phyloP scores from a whole-genome alignment of 92 coral and sea anemone species.

The Blastomussa wellsi region DNA sequence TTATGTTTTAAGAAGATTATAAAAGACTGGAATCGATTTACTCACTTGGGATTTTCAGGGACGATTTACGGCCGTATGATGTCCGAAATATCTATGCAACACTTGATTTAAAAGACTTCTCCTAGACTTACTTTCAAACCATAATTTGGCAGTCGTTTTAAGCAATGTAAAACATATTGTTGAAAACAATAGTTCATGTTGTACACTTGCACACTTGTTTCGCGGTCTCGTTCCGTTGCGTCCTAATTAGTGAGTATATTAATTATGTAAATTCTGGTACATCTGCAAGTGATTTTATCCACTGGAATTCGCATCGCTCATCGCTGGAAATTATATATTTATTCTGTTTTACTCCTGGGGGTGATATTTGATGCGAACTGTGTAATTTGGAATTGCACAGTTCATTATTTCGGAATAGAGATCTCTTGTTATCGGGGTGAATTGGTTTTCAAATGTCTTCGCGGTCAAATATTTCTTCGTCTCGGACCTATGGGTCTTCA shows the following conservation, averaged over 20 bases:
- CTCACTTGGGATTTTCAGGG: background rate
- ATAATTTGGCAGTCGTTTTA: background rate
- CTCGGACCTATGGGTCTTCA: slow-evolving; percentile 24
- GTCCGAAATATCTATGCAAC: background rate
- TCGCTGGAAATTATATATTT: slow-evolving; percentile 7
- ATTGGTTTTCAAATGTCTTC: slow-evolving; percentile 29
- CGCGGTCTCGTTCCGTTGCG: slow-evolving; percentile 15
- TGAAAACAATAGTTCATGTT: slow-evolving; percentile 5
- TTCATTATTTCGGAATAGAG: background rate
- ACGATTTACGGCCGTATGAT: background rate
- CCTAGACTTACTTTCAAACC: background rate
- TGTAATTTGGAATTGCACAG: slow-evolving; percentile 10
- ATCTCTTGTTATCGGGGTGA: background rate
- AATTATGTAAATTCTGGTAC: slow-evolving; percentile 25
- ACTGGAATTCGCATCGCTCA: slow-evolving; percentile 25
- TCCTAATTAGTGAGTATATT: slow-evolving; percentile 30
- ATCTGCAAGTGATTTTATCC: slow-evolving; percentile 20
- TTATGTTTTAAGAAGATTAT: background rate
- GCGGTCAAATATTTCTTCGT: slow-evolving; percentile 29
- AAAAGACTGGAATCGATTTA: background rate
- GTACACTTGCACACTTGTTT: background rate
- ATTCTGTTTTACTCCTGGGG: background rate
- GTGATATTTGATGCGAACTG: slow-evolving; percentile 31
- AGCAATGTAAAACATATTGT: slow-evolving; percentile 1
- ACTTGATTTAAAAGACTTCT: background rate